A percentile compares a stretch with the other conserved stretches of the same genome.
Conservation (phyloP, 2,797 vertebrate species). For the Pipistrellus pygmaeus region DNA sequence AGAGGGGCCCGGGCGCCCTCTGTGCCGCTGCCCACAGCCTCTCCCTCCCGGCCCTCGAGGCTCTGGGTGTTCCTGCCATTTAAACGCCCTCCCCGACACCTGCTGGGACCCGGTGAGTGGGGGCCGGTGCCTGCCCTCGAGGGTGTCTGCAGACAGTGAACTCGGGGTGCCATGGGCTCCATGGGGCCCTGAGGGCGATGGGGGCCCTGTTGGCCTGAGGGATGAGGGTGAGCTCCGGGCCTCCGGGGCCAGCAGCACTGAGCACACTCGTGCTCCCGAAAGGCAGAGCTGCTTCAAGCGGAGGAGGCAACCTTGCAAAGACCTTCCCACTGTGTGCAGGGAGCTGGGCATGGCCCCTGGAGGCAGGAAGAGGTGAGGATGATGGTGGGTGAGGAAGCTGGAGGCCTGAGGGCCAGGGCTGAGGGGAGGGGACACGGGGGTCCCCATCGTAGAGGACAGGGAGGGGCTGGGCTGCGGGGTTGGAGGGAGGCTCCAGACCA, state of each 20-base stretch:
- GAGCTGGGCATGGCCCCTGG: background rate
- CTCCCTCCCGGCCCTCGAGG: background rate
- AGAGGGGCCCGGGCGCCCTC: background rate
- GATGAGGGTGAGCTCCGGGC: background rate
- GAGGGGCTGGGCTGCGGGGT: background rate
- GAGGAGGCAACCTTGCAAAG: background rate
- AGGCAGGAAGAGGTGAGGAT: background rate
- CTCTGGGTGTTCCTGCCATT: background rate
- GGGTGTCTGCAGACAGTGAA: background rate
- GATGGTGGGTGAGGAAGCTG: background rate
- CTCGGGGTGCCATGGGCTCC: background rate
- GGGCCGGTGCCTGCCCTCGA: background rate
- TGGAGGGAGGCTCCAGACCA: background rate
- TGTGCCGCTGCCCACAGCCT: background rate
- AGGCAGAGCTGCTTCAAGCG: background rate
- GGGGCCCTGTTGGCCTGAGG: background rate
- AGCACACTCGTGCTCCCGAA: background rate
- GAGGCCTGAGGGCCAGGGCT: background rate
- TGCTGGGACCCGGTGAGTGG: background rate
- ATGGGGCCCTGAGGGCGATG: fast-evolving
- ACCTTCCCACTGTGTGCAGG: background rate
- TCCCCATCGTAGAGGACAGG: background rate
- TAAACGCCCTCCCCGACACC: background rate
- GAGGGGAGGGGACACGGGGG: background rate
- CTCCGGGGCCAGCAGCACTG: background rate